phyloP scores from a whole-genome alignment of 2,113 vertebrate genomes.

The Lepus europaeus region DNA sequence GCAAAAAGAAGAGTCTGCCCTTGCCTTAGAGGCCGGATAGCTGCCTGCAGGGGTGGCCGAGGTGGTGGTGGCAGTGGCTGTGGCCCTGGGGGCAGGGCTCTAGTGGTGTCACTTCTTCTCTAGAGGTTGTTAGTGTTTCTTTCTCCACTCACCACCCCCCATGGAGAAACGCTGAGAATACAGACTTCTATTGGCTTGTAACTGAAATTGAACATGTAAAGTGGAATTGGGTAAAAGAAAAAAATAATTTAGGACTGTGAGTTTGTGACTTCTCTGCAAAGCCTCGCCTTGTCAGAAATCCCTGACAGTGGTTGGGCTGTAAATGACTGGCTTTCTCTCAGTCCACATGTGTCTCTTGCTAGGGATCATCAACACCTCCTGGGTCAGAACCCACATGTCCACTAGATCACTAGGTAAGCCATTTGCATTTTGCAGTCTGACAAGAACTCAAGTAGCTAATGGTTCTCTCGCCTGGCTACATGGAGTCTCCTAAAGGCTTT shows the following conservation, averaged over 20 bases:
- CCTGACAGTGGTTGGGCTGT: background rate
- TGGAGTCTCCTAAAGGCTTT: background rate
- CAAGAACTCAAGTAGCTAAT: background rate
- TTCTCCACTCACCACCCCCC: too few relatives aligned
- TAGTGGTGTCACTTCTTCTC: background rate
- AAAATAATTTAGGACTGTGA: background rate
- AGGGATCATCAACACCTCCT: too few relatives aligned
- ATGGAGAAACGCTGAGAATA: background rate
- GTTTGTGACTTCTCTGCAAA: background rate
- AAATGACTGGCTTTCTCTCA: background rate
- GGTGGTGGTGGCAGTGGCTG: too few relatives aligned
- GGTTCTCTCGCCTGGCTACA: background rate
- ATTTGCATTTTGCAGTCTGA: background rate
- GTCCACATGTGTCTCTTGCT: background rate
- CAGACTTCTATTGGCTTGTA: background rate
- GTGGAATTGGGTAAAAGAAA: background rate
- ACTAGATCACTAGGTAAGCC: background rate
- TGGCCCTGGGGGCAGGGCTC: too few relatives aligned
- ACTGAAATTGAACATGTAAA: background rate
- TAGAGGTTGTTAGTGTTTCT: background rate
- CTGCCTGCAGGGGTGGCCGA: background rate
- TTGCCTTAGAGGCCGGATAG: fast-evolving
- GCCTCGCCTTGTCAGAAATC: background rate
- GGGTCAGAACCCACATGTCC: background rate
- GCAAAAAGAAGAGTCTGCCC: background rate